Base-by-base conservation (phyloP, 1,140 invertebrate genomes). In the Triops longicaudatus region DNA sequence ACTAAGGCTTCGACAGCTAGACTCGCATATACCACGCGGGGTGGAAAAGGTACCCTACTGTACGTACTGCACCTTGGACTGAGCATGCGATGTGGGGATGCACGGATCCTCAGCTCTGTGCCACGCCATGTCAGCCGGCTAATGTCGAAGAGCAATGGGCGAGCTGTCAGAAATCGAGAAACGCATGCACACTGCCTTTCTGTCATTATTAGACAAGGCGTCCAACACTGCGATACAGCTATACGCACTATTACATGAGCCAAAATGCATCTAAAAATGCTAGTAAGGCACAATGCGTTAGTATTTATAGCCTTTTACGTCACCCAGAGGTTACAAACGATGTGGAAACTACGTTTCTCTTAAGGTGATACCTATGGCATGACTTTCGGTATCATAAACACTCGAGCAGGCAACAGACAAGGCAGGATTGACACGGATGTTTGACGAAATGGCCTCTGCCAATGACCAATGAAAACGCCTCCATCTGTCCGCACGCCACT, bases 391-490 rank as follows among this genome's bases (percentile, higher is more conserved):
- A 63, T 63, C 50, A 63, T n/a, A 63, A 17, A 63, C 22, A 63
- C 50, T n/a, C 17, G 50, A 63, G 50, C 50, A 63, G 14, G 50
- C 50, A 63, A 63, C 50, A 63, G 17, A 63, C 50, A 63, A 63
- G 50, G 50, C 50, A 63, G n/a, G 50, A 63, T 63, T 63, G 50
- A 63, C 50, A 63, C 10, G 50, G 50, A 22, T 22, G 22, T 63
- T 63, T 63, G 50, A 63, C 50, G 50, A 17, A 63, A 63, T 63
- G 50, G 50, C 50, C 50, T 63, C 50, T 63, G 50, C 50, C 50
- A 63, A 63, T 63, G 50, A 63, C 50, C 50, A 63, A 63, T 63
- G 50, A 63, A 63, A 63, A 63, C 50, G 50, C 50, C 50, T 63
- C 50, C 50, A 63, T 63, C 50, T 63, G 50, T 63, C 50, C 22